Evolutionary conservation across 2,113 vertebrate species (phyloP).

Genomic region (Eira barbara): DNA sequence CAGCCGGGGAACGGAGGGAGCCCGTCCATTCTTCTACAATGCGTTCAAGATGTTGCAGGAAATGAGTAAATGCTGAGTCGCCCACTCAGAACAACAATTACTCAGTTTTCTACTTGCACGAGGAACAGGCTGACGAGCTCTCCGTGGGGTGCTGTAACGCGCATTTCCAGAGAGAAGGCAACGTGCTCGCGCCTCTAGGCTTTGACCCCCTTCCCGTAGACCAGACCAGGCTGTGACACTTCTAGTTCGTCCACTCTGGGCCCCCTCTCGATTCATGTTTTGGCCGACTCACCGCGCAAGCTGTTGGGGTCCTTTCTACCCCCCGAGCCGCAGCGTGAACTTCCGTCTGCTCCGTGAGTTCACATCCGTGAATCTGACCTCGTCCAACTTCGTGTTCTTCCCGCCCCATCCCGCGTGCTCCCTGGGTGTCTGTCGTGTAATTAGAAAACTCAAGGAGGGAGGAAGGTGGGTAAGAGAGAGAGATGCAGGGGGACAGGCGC

Average conservation of each 20-base stretch:
- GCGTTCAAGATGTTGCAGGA: background rate
- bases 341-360: background rate
- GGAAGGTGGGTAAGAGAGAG: background rate
- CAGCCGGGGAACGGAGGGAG: background rate
- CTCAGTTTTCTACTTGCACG: background rate
- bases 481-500: too few species aligned
- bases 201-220: too few species aligned
- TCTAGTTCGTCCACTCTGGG: background rate
- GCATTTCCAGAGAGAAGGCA: background rate
- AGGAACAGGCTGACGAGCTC: fast-evolving
- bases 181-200: fast-evolving
- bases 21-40: background rate
- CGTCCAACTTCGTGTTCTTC: too few species aligned
- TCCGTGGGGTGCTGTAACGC: fast-evolving
- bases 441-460: background rate
- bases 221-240: fast-evolving
- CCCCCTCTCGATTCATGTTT: background rate
- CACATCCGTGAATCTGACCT: background rate
- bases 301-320: background rate
- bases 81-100: fast-evolving
- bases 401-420: background rate
- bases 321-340: fast-evolving
- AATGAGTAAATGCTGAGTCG: background rate
- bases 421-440: background rate
- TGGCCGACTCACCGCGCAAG: fast-evolving